Base-by-base conservation (phyloP, 2,113 vertebrate genomes). In the Mirounga angustirostris region DNA sequence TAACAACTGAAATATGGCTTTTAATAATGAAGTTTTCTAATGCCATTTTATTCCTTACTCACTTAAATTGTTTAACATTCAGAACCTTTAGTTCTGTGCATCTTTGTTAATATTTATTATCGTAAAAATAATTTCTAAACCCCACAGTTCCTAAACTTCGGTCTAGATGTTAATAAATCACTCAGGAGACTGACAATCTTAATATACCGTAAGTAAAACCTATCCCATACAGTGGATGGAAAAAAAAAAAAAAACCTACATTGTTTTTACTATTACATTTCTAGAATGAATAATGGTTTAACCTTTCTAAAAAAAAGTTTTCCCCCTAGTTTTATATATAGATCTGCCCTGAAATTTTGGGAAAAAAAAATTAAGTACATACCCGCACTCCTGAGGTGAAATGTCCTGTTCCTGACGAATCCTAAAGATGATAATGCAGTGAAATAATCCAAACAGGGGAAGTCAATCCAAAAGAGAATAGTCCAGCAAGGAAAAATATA, bases 401-500 rank as follows among this genome's bases (percentile, higher is more conserved):
- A 99, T 99, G 99, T 99, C 99, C 99, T 99, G 99, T 99, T 99
- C 99, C 99, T 99, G 99, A 99, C 96, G 99, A 99, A 98, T 99
- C 99, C 99, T 99, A 99, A 99, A 99, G 99, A 99, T 99, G 99
- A 99, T 99, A 99, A 99, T 99, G 99, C 99, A 99, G 99, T 99
- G 99, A 99, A 99, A 99, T 99, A 99, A 99, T 99, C 99, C 99
- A 99, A 99, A 99, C 98, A 99, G 98, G 99, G 99, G 99, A 98
- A 99, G 99, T 99, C 99, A 99, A 99, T 99, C 98, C 99, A 99
- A 99, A 99, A 99, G 98, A 98, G 98, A 99, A 99, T 99, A 99
- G 99, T 99, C 99, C 99, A 99, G 99, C 99, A 99, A 99, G 99
- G 98, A 99, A 99, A 99, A 99, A 99, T 99, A 99, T 99, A 99